Base-by-base conservation (phyloP, 2,888 invertebrate genomes). In the Syrista parreyssii region DNA sequence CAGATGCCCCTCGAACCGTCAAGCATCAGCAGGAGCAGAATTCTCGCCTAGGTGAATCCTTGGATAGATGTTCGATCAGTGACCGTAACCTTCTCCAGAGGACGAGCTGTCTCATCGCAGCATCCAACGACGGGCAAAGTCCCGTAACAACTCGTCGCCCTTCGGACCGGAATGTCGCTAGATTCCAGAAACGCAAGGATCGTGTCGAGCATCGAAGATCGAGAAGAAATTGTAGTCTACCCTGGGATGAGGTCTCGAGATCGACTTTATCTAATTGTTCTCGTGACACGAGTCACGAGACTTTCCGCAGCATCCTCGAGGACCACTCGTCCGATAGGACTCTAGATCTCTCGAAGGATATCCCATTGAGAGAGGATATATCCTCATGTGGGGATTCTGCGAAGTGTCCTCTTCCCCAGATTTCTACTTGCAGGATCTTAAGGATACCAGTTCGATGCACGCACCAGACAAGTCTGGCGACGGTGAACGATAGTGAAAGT, bases 141-240 rank as follows among this genome's bases (percentile, higher is more conserved):
- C 35, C 79, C 71, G 68, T 78, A 76, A 75, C 79, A 76, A 75
- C 40, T 55, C 40, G 40, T 55, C 40, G 40, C 40, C 40, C 40
- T 55, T 55, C 40, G 23, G 40, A 23, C 23, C 40, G 40, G 40
- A 55, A 55, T 55, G 40, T 55, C 40, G 40, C 40, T 55, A 55
- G 40, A 55, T 55, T 55, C 40, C 40, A 55, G 23, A 23, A 55
- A 55, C 40, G 40, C 40, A 55, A 55, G 40, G 23, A 55, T 55
- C 40, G 40, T 23, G 40, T 55, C 40, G 40, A 23, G 9, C 40
- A 9, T 55, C 40, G 40, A 23, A 55, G 23, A 55, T 55, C 40
- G 40, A 15, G 40, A 55, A 55, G 23, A 55, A 15, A 55, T 55
- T 55, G 3, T 34, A 34, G 6, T 34, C 34, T 34, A 34, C 34